Conservation (phyloP, 1,140 invertebrate genomes). For the Octopus bimaculoides region DNA sequence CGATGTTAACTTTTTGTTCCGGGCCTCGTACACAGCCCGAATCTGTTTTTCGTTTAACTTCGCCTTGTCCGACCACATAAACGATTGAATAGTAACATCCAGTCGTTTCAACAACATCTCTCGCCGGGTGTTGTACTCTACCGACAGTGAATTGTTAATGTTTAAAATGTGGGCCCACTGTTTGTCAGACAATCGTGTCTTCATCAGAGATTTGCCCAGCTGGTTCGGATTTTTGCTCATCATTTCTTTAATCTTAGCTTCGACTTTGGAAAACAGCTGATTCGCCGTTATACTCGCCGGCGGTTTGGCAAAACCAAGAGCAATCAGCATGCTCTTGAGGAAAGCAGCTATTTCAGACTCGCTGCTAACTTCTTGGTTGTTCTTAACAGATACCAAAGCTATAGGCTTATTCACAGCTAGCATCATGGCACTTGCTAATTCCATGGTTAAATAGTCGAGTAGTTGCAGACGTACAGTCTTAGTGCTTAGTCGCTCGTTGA, state of each 20-base stretch:
- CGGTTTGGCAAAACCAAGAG: conserved; percentile 79
- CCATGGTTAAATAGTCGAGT: conserved; percentile 49
- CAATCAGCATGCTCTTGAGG: conserved; percentile 73
- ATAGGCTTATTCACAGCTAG: not conserved
- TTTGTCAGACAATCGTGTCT: conserved; percentile 69
- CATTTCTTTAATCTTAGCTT: conserved; percentile 69
- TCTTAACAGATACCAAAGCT: not conserved
- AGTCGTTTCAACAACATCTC: conserved; percentile 86
- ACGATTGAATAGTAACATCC: conserved; percentile 93
- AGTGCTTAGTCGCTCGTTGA: conserved; percentile 69
- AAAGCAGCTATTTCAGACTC: conserved; percentile 77
- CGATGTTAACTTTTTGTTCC: conserved; percentile 65
- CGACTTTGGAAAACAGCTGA: conserved; percentile 76
- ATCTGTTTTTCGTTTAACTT: conserved; percentile 71
- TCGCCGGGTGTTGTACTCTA: conserved; percentile 79
- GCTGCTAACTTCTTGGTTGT: conserved; percentile 30
- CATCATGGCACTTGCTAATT: conserved; percentile 6
- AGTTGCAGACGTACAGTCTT: conserved; percentile 68
- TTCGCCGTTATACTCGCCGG: conserved; percentile 76
- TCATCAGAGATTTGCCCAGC: conserved; percentile 77
- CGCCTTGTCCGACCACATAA: conserved; percentile 81
- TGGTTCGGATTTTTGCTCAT: conserved; percentile 65
- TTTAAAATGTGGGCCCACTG: conserved; percentile 78
- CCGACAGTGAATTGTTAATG: conserved; percentile 70
- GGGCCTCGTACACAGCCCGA: conserved; percentile 68